Evolutionary conservation across 1,140 invertebrate genomes (phyloP).

Genomic region (Achroia grisella): DNA sequence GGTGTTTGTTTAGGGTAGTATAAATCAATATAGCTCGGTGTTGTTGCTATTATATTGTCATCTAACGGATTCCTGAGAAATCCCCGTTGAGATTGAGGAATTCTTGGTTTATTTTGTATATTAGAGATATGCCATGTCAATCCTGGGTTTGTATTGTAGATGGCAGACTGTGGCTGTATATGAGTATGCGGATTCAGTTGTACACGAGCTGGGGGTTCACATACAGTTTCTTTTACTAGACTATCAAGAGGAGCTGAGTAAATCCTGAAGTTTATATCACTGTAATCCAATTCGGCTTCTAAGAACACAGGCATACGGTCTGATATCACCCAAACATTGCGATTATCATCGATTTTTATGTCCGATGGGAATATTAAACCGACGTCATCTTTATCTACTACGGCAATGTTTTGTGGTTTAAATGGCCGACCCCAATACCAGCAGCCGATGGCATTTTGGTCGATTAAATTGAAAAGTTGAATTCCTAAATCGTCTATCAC

Average conservation of each 20-base stretch:
- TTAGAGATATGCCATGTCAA: background rate
- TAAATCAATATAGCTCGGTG: constrained; percentile 3
- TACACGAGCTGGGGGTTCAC: constrained; percentile 61
- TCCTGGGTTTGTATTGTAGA: background rate
- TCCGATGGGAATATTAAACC: constrained; percentile 85
- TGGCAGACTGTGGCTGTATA: constrained; percentile 1
- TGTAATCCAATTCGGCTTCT: constrained; percentile 80
- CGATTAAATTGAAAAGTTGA: constrained; percentile 84
- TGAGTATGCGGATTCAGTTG: background rate
- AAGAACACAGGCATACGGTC: constrained; percentile 87
- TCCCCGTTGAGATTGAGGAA: background rate
- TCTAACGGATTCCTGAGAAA: background rate
- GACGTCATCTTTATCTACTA: constrained; percentile 83
- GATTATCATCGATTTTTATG: constrained; percentile 80
- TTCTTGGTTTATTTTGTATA: background rate
- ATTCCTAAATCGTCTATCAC: constrained; percentile 83
- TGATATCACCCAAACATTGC: constrained; percentile 84
- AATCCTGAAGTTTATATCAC: constrained; percentile 86
- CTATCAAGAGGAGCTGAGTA: constrained; percentile 78
- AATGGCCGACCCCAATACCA: constrained; percentile 83
- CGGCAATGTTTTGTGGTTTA: constrained; percentile 78
- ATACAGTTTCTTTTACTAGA: constrained; percentile 81
- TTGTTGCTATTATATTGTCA: constrained; percentile 4
- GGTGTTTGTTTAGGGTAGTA: constrained; percentile 1
- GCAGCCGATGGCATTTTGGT: constrained; percentile 86